A percentile compares a stretch with the other conserved stretches of the same genome.
Conservation (phyloP, 2,113 vertebrate species). For the Actenoides hombroni region DNA sequence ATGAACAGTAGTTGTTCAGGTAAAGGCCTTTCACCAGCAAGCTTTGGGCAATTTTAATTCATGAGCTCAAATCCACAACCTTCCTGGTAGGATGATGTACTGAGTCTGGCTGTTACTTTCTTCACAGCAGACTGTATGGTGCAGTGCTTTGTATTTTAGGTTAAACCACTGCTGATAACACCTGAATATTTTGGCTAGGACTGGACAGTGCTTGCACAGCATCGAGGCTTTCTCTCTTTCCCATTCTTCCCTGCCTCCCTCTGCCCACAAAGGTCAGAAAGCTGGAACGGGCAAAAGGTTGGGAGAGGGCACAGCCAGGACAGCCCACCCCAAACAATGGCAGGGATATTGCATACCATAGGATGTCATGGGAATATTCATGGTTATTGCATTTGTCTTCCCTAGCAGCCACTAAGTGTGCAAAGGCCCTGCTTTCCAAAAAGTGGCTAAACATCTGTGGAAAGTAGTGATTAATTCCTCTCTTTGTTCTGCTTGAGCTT, state of each 20-base stretch:
- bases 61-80: not conserved
- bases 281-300: not conserved
- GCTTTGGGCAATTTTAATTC: not conserved
- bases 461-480: not conserved
- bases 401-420: not conserved
- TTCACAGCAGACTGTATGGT: not conserved
- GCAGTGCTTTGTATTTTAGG: not conserved
- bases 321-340: accelerated
- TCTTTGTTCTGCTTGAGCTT: not conserved
- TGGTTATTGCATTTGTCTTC: not conserved
- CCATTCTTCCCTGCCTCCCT: not conserved
- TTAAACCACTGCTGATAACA: not conserved
- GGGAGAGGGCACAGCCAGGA: not conserved
- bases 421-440: not conserved
- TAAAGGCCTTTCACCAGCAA: not conserved
- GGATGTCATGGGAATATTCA: accelerated
- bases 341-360: not conserved
- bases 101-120: not conserved
- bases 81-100: not conserved
- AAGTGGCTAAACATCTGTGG: not conserved
- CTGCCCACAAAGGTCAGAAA: not conserved
- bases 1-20: not conserved
- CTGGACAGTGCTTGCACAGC: not conserved
- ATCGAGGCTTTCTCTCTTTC: not conserved
- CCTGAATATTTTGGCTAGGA: not conserved